Conservation (phyloP, 2,113 vertebrate species). For the Balaeniceps rex region DNA sequence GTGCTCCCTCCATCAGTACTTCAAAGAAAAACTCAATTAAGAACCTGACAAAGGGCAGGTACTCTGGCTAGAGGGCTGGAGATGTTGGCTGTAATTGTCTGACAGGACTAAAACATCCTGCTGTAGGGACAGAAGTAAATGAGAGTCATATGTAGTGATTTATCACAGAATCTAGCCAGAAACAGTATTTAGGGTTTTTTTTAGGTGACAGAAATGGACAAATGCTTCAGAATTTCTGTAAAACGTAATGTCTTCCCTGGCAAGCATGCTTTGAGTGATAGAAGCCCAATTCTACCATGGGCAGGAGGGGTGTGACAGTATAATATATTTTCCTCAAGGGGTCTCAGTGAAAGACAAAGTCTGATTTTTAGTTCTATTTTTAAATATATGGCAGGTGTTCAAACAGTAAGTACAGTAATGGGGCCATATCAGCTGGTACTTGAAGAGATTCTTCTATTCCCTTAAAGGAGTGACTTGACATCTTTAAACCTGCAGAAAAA, state of each 20-base stretch:
- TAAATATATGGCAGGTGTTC: not conserved
- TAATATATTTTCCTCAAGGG: not conserved
- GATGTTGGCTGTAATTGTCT: not conserved
- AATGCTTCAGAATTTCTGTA: not conserved
- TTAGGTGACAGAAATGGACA: not conserved
- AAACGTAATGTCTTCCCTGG: not conserved
- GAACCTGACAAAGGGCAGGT: not conserved
- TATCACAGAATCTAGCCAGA: not conserved
- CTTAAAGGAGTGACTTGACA: not conserved
- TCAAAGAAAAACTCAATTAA: not conserved
- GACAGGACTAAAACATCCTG: not conserved
- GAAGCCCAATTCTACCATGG: not conserved
- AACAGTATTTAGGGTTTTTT: not conserved
- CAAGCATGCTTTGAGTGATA: not conserved
- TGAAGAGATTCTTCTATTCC: not conserved
- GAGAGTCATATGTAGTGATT: not conserved
- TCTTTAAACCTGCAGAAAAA: not conserved
- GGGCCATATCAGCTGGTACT: not conserved
- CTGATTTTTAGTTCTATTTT: not conserved
- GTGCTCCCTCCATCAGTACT: not conserved
- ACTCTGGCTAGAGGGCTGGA: not conserved
- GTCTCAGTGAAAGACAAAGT: not conserved
- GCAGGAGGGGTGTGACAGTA: not conserved
- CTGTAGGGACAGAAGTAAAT: not conserved
- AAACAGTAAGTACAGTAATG: not conserved